Evolutionary conservation across 2,797 vertebrate species (phyloP), one percentile per base, ranked within the genome.

Genomic region (Gouania willdenowi): DNA sequence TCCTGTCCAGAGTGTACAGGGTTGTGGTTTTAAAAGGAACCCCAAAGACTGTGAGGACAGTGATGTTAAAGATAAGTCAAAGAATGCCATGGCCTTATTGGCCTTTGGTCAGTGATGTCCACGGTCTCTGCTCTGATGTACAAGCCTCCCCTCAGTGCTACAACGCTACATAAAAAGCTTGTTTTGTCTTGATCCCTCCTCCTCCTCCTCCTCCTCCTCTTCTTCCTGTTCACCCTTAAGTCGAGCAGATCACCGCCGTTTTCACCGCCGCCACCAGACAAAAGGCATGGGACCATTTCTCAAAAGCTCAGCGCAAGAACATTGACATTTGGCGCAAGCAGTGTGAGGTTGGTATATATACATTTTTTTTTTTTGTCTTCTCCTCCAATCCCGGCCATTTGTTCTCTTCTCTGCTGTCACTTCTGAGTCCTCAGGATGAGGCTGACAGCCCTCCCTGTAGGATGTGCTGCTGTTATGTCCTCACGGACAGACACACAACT

Each of bases 261-360:
- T 98, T 98, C 93, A 93, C 91, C 90, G 94, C 95, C 84, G 91
- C 96, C 84, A 90, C 92, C 89, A 91, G 93, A 87, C 94, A 98
- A 92, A 97, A 97, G 94, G 94, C 95, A 83, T 98, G 95, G 96
- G 96, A 98, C 93, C 95, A 98, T 95, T 98, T 98, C 94, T 94
- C 95, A 83, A 98, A 98, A 95, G 94, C 96, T 56, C 96, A 98
- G 89, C 93, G 95, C 90, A 98, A 95, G 93, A 98, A 98, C 93
- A 93, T 98, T 92, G 96, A 98, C 90, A 94, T 97, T 87, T 98
- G 96, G 96, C 89, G 93, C 86, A 98, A 98, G 83, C 94, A 97
- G 82, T 97, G 94, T 75, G 93, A 98, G 95, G 95, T 98, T 91
- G 91, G 96, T 97, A 89, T 79, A 85, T 83, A n/a, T n/a, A n/a